Evolutionary conservation across 2,888 invertebrate species (phyloP), one percentile per base, ranked within the genome.

Genomic region (Aquatica leii): DNA sequence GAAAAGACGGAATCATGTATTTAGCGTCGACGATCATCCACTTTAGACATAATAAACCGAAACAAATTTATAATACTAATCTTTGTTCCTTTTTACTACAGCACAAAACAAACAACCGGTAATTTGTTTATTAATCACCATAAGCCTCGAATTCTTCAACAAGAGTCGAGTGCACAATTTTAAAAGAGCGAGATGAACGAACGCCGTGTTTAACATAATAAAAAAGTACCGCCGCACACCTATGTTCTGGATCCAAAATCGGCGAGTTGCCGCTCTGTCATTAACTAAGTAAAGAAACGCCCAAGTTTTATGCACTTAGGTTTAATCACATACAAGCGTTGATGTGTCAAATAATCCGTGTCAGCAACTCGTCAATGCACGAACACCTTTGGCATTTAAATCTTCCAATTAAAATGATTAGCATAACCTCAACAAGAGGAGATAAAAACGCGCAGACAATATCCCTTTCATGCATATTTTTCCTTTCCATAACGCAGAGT

Each of bases 301-400:
- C 76, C 76, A 69, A 70, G 71, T 75, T 75, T 74, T 75, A 75
- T 75, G 72, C 74, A 73, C 68, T 74, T 74, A 55, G 70, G 71
- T 73, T 71, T 74, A 74, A 76, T 74, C 73, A 73, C 74, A 73
- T 70, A 69, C 67, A 71, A 72, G 24, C 71, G 75, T 71, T 73
- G 73, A 75, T 75, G 74, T 76, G 76, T 76, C 75, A 76, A 76
- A 75, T 75, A 73, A 69, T 71, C 69, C 73, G 67, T 73, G 75
- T 74, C 74, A 71, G 70, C 68, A 71, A 71, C 67, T 73, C 70
- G 71, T 66, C 65, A 65, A 59, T 62, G 68, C 72, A 73, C 70
- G 70, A 72, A 73, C 72, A 73, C 71, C 69, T 71, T 66, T 21
- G 37, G 14, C 46, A 60, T 60, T 55, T 54, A 35, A 48, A 37